A percentile compares a stretch with the other conserved stretches of the same genome.
Conservation (phyloP, 1,140 invertebrate genomes). For the Leptopilina clavipes region DNA sequence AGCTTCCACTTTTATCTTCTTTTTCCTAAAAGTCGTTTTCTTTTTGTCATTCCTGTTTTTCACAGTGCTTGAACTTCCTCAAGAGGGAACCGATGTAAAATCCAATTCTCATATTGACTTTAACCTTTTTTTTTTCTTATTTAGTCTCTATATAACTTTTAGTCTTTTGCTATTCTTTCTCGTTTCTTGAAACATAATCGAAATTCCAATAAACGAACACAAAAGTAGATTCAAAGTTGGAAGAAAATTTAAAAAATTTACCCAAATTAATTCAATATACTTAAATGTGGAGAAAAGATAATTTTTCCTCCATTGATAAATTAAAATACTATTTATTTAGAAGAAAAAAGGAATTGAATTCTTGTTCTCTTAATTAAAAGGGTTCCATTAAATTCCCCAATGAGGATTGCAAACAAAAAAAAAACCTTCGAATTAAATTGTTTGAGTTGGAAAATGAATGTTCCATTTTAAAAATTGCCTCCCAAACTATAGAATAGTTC, state of each 20-base stretch:
- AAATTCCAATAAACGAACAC: too few relatives aligned
- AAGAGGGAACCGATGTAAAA: not conserved
- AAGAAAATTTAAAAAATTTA: too few relatives aligned
- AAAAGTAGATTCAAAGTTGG: too few relatives aligned
- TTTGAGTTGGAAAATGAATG: not conserved
- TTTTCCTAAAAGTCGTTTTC: constrained; percentile 35
- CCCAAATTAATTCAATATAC: too few relatives aligned
- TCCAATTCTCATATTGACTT: not conserved
- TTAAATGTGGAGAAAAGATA: too few relatives aligned
- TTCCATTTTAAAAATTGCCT: constrained; percentile 9
- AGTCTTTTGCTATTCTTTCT: too few relatives aligned
- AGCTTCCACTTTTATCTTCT: constrained; percentile 43
- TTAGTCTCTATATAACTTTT: too few relatives aligned
- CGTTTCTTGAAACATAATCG: too few relatives aligned
- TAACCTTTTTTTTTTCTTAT: too few relatives aligned
- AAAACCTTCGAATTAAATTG: not conserved
- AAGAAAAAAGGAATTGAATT: not conserved
- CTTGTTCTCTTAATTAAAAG: not conserved
- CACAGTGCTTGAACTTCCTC: constrained; percentile 18
- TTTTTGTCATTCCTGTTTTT: not conserved
- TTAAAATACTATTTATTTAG: too few relatives aligned
- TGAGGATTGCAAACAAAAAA: not conserved
- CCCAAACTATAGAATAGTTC: not conserved
- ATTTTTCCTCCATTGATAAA: too few relatives aligned
- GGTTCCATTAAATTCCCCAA: too few relatives aligned